A percentile compares a stretch with the other conserved stretches of the same genome.
phyloP scores from a whole-genome alignment of 2,113 vertebrate genomes.

The Gambusia affinis region DNA sequence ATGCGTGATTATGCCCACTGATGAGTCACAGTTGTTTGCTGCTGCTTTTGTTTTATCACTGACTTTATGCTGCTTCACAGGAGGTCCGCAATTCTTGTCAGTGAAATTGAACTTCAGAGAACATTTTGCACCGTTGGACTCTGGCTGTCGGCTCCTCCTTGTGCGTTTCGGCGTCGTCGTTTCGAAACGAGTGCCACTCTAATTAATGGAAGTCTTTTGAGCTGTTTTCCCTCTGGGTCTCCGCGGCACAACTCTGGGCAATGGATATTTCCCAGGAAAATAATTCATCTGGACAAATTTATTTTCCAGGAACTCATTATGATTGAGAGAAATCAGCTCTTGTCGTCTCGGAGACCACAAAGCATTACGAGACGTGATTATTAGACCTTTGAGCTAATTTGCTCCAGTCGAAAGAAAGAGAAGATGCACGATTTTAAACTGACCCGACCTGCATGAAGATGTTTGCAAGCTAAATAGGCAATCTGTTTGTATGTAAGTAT shows the following conservation, averaged over 20 bases:
- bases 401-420: slow-evolving; percentile 12
- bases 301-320: slow-evolving; percentile 68
- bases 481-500: background rate
- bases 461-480: slow-evolving; percentile 7
- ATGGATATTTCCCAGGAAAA: slow-evolving; percentile 68
- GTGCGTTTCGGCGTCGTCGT: slow-evolving; percentile 31
- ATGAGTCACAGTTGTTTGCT: slow-evolving; percentile 61
- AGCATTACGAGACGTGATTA: slow-evolving; percentile 47
- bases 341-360: slow-evolving; percentile 45
- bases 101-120: slow-evolving; percentile 15
- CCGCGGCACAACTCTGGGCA: slow-evolving; percentile 23
- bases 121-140: slow-evolving; percentile 15
- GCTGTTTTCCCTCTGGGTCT: slow-evolving; percentile 53
- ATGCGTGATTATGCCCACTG: slow-evolving; percentile 44
- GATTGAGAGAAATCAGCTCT: slow-evolving; percentile 61
- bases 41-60: slow-evolving; percentile 27
- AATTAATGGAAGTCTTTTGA: slow-evolving; percentile 52
- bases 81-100: slow-evolving; percentile 9
- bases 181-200: slow-evolving; percentile 30
- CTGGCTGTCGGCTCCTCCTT: slow-evolving; percentile 16
- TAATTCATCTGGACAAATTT: slow-evolving; percentile 66
- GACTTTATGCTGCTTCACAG: slow-evolving; percentile 29
- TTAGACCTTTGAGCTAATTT: slow-evolving; percentile 46
- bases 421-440: slow-evolving; percentile 1
- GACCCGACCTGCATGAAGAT: background rate